These are phyloP conservation scores for Drosophila quinaria DNA, from an alignment of 2,888 invertebrate species.

Conservation along the genomic window DNA sequence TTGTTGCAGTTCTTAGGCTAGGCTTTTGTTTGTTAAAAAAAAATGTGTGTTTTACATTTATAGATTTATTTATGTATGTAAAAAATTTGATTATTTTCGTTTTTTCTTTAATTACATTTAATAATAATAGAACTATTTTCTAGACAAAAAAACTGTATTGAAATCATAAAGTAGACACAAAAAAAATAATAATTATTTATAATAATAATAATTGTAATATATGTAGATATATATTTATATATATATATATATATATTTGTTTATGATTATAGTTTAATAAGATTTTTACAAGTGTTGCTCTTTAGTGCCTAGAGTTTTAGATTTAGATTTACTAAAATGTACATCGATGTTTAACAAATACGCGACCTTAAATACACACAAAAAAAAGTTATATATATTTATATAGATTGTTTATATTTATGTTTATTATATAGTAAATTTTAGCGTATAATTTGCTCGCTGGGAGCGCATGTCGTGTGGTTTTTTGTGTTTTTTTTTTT, in stretches of 20 bases:
- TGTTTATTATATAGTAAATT: slow-evolving; percentile 42
- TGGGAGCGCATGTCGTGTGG: slow-evolving; percentile 39
- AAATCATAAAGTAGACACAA: slow-evolving; percentile 41
- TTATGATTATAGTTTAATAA: slow-evolving; percentile 33
- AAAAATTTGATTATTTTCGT: slow-evolving; percentile 78
- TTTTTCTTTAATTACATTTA: slow-evolving; percentile 69
- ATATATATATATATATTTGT: slow-evolving; percentile 16
- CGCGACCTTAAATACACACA: slow-evolving; percentile 53
- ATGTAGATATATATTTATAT: slow-evolving; percentile 13
- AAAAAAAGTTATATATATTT: slow-evolving; percentile 38
- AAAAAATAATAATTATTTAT: slow-evolving; percentile 45
- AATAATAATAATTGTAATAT: slow-evolving; percentile 39
- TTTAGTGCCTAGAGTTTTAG: slow-evolving; percentile 68
- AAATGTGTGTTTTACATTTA: slow-evolving; percentile 70
- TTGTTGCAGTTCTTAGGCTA: slow-evolving; percentile 50
- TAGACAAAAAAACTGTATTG: slow-evolving; percentile 63
- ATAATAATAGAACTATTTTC: slow-evolving; percentile 70
- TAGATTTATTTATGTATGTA: slow-evolving; percentile 73
- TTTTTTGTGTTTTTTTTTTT: slow-evolving; percentile 28
- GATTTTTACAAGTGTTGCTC: slow-evolving; percentile 67
- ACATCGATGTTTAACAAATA: slow-evolving; percentile 74
- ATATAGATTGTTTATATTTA: slow-evolving; percentile 34
- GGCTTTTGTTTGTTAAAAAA: slow-evolving; percentile 63
- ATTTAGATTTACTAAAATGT: slow-evolving; percentile 75
- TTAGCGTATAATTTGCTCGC: slow-evolving; percentile 62